Percentiles rank a stretch among this genome's conserved stretches.
Evolutionary conservation across 2,888 invertebrate species (phyloP).

Genomic region (Omphaloscelis lunosa): DNA sequence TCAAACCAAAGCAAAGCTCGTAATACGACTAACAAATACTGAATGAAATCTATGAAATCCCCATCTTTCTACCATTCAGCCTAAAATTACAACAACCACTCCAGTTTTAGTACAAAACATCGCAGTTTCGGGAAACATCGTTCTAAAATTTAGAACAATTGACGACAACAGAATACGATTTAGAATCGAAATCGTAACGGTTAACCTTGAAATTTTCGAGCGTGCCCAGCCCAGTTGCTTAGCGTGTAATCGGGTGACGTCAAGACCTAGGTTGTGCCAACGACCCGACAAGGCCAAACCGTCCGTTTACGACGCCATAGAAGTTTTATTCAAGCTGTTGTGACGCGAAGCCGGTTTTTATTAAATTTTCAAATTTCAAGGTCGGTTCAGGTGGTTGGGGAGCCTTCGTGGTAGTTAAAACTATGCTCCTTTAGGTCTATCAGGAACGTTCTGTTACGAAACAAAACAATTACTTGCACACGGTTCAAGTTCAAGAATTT

Average conservation of each 20-base stretch:
- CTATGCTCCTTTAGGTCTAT: not conserved
- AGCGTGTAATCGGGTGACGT: conserved; percentile 74
- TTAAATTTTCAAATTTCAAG: conserved; percentile 60
- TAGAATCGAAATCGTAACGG: conserved; percentile 44
- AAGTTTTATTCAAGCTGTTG: conserved; percentile 72
- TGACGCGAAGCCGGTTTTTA: conserved; percentile 68
- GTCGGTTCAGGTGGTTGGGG: conserved; percentile 31
- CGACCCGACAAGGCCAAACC: conserved; percentile 80
- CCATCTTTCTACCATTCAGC: conserved; percentile 1
- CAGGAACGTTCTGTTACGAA: not conserved
- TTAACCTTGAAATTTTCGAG: conserved; percentile 63
- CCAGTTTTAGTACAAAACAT: conserved; percentile 31
- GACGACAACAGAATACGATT: not conserved
- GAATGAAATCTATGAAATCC: conserved; percentile 7
- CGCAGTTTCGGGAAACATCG: conserved; percentile 53
- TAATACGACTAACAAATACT: not conserved
- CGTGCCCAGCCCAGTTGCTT: conserved; percentile 64
- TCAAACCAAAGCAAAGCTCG: not conserved
- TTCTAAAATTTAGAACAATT: conserved; percentile 21
- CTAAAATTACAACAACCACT: conserved; percentile 9
- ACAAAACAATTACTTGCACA: too few species aligned
- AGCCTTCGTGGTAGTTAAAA: not conserved
- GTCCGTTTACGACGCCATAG: conserved; percentile 76
- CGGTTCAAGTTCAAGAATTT: conserved; percentile 20
- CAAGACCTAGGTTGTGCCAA: conserved; percentile 78